Conservation (phyloP, 2,113 vertebrate genomes). For the Chrysochloris asiatica region DNA sequence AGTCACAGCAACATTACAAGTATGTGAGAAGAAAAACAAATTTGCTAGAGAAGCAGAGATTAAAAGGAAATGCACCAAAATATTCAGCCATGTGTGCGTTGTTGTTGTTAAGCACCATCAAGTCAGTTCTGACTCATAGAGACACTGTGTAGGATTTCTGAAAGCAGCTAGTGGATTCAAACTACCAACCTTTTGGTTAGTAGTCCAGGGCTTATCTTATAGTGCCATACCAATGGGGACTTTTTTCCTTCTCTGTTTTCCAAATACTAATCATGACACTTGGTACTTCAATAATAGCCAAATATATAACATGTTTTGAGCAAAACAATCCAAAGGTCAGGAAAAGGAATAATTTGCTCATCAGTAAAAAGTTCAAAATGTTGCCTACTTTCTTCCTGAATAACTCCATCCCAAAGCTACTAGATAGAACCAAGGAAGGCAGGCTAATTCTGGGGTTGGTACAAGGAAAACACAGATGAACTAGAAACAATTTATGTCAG, state of each 20-base stretch:
- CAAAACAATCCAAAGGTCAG: neutral
- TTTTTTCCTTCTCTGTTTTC: neutral
- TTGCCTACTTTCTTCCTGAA: neutral
- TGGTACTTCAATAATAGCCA: conserved; percentile 1
- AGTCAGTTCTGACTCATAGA: too few relatives aligned
- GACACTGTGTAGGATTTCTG: too few relatives aligned
- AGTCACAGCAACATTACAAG: neutral
- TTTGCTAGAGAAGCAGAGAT: neutral
- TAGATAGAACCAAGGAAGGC: neutral
- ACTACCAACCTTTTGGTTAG: too few relatives aligned
- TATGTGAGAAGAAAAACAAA: neutral
- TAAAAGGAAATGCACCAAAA: neutral
- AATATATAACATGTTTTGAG: neutral
- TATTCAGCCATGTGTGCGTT: neutral
- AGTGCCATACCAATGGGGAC: too few relatives aligned
- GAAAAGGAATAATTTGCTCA: neutral
- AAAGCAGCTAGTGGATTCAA: too few relatives aligned
- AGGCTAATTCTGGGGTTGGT: neutral
- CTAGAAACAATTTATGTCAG: neutral
- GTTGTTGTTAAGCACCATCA: too few relatives aligned
- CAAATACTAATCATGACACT: neutral
- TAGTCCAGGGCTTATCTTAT: too few relatives aligned
- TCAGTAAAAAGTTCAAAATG: neutral
- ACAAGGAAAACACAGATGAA: neutral
- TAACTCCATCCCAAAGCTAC: neutral